phyloP scores from a whole-genome alignment of 1,140 invertebrate species.

The Scaptomyza graminum region DNA sequence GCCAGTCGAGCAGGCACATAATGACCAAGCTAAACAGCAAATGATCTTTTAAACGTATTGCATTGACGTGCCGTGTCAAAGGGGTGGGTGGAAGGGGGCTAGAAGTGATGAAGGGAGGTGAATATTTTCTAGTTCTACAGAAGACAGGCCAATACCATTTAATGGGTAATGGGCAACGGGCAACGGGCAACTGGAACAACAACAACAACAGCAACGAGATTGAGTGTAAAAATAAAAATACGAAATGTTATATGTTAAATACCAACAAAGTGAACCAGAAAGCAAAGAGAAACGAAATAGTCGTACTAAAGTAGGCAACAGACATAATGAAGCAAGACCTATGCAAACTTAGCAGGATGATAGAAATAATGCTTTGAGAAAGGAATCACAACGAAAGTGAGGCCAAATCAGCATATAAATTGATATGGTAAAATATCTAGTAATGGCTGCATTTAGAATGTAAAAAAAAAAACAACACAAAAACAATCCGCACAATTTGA shows the following conservation, averaged over 20 bases:
- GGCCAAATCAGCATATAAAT: neutral
- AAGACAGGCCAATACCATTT: slow-evolving; percentile 3
- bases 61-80: slow-evolving; percentile 56
- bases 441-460: no score
- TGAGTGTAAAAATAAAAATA: slow-evolving; percentile 9
- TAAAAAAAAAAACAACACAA: no score
- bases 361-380: neutral
- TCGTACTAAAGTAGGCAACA: neutral
- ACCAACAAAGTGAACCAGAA: slow-evolving; percentile 12
- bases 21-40: slow-evolving; percentile 80
- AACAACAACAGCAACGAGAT: neutral
- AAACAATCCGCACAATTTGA: no score
- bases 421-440: neutral
- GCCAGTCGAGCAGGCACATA: slow-evolving; percentile 54
- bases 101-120: neutral
- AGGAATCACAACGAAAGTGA: slow-evolving; percentile 2
- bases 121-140: slow-evolving; percentile 3
- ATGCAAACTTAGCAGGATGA: slow-evolving; percentile 26
- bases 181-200: slow-evolving; percentile 39
- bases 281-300: neutral
- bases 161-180: no score
- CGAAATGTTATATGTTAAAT: slow-evolving; percentile 28
- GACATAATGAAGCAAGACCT: neutral
- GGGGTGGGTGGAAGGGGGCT: neutral
- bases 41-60: slow-evolving; percentile 81